Percentiles rank a stretch among this genome's conserved stretches.
These are phyloP conservation scores for Lanius collurio DNA, from an alignment of 2,113 vertebrate genomes.

Conservation along the genomic window DNA sequence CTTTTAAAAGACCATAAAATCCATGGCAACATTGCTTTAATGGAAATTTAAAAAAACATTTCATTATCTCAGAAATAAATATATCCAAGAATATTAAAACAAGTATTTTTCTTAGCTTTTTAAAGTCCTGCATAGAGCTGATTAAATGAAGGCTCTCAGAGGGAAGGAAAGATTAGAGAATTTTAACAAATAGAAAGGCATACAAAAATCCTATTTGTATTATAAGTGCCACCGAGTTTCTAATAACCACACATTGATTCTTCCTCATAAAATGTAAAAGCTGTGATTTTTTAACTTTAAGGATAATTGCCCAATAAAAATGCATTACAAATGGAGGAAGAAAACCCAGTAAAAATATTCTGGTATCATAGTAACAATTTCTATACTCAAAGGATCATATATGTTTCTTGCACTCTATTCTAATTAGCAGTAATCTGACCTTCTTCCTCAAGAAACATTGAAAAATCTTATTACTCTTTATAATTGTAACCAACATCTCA, in stretches of 20 bases:
- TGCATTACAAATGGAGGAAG: background rate
- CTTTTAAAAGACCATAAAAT: background rate
- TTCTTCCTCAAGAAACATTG: background rate
- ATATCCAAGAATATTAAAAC: background rate
- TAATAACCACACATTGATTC: conserved; percentile 55
- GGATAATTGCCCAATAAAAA: conserved; percentile 60
- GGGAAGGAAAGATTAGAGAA: background rate
- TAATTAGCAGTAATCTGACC: conserved; percentile 36
- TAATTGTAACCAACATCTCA: background rate
- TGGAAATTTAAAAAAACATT: background rate
- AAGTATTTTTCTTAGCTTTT: background rate
- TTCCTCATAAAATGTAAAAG: conserved; percentile 34
- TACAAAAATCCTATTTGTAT: background rate
- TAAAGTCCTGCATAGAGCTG: background rate
- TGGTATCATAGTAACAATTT: conserved; percentile 22
- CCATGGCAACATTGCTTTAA: background rate
- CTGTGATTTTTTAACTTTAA: conserved; percentile 46
- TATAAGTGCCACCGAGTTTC: background rate
- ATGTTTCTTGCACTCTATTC: background rate
- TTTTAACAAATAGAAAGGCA: background rate
- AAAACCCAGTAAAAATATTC: background rate
- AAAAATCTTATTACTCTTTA: conserved; percentile 2
- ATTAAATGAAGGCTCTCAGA: background rate
- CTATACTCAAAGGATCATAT: background rate
- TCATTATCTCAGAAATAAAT: background rate